These are phyloP conservation scores for Drosophila mettleri DNA, from an alignment of 2,888 invertebrate species.

Conservation along the genomic window DNA sequence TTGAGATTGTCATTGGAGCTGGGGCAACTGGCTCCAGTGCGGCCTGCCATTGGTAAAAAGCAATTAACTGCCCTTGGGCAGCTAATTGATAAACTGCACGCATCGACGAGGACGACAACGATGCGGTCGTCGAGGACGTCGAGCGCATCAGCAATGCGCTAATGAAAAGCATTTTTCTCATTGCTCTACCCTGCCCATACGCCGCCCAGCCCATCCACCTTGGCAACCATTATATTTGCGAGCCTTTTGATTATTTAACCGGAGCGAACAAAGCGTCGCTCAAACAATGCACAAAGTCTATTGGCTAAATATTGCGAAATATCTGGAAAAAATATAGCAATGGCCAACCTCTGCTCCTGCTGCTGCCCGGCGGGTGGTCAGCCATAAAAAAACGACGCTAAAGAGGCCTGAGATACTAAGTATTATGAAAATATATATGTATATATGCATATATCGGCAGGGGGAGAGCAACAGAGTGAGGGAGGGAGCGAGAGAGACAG, in stretches of 20 bases:
- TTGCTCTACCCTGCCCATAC: too few species aligned
- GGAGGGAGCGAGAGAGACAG: background rate
- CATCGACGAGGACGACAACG: conserved; percentile 21
- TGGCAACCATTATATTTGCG: conserved; percentile 1
- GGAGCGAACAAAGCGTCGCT: conserved; percentile 63
- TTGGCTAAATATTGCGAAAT: conserved; percentile 72
- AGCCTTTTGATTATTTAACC: conserved; percentile 59
- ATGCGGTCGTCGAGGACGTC: conserved; percentile 16
- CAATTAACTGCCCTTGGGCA: conserved; percentile 71
- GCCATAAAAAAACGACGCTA: conserved; percentile 45
- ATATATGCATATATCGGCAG: too few species aligned
- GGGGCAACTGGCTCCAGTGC: background rate
- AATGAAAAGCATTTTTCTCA: conserved; percentile 60
- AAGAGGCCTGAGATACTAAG: conserved; percentile 29
- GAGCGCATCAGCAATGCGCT: conserved; percentile 64
- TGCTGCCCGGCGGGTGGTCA: conserved; percentile 44
- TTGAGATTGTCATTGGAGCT: background rate
- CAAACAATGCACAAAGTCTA: conserved; percentile 69
- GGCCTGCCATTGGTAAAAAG: conserved; percentile 51
- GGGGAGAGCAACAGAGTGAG: background rate
- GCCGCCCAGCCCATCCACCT: too few species aligned
- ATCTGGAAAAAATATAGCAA: conserved; percentile 1
- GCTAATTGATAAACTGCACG: conserved; percentile 78
- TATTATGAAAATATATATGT: conserved; percentile 7
- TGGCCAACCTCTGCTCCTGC: background rate